Evolutionary conservation across 2,888 invertebrate genomes (phyloP).

Genomic region (Hypselothyrea guttata): DNA sequence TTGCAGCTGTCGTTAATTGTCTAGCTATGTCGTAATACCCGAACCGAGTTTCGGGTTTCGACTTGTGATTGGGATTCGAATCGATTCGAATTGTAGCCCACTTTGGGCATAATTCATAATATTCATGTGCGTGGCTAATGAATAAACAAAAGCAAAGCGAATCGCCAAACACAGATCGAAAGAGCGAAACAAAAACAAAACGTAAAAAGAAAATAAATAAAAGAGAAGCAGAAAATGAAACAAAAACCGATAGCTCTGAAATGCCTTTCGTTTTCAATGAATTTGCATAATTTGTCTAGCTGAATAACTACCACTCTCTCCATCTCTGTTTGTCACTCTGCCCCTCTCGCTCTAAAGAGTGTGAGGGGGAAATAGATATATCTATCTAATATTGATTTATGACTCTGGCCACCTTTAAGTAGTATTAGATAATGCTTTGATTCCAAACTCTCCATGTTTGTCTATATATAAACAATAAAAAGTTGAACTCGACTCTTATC

Average conservation of each 20-base stretch:
- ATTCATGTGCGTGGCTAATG: conserved; percentile 37
- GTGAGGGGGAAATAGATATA: conserved; percentile 1
- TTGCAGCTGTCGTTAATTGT: conserved; percentile 12
- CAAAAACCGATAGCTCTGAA: conserved; percentile 15
- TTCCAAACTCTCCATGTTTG: conserved; percentile 26
- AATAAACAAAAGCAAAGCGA: conserved; percentile 51
- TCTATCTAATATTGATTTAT: conserved; percentile 36
- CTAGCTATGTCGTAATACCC: conserved; percentile 23
- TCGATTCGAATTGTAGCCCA: neutral
- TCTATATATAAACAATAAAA: conserved; percentile 42
- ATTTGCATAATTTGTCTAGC: conserved; percentile 63
- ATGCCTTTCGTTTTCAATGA: conserved; percentile 69
- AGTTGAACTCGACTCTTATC: conserved; percentile 33
- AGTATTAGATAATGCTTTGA: conserved; percentile 38
- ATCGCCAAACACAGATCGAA: conserved; percentile 24
- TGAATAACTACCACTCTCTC: too few relatives aligned
- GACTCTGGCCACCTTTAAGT: conserved; percentile 1
- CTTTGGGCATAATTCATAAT: conserved; percentile 19
- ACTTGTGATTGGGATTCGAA: too few relatives aligned
- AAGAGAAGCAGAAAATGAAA: conserved; percentile 2
- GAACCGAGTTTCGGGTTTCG: too few relatives aligned
- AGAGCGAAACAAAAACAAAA: conserved; percentile 14
- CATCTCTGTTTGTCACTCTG: too few relatives aligned
- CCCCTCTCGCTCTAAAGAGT: too few relatives aligned
- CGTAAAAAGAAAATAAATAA: conserved; percentile 10